phyloP scores from a whole-genome alignment of 2,888 invertebrate genomes.

The Bembecia ichneumoniformis region DNA sequence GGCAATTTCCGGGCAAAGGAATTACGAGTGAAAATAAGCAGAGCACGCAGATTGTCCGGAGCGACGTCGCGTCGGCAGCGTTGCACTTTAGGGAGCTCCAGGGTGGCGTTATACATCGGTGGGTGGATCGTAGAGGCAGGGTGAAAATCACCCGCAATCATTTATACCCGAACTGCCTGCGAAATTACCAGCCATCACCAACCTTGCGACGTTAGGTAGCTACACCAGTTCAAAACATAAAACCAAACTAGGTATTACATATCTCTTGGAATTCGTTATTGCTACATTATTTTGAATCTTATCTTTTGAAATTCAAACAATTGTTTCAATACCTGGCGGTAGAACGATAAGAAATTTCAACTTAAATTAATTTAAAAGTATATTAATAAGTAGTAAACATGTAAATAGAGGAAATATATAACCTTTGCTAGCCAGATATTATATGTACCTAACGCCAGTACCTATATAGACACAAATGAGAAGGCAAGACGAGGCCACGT shows the following conservation, averaged over 20 bases:
- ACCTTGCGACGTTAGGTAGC: constrained; percentile 24
- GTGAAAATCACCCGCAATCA: constrained; percentile 72
- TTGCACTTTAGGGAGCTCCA: constrained; percentile 53
- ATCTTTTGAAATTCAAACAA: too few species aligned
- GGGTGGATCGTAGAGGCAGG: constrained; percentile 43
- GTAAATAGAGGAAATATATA: too few species aligned
- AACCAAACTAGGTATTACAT: too few species aligned
- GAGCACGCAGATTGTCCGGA: constrained; percentile 71
- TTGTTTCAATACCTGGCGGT: too few species aligned
- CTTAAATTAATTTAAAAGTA: too few species aligned
- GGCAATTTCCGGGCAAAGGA: constrained; percentile 70
- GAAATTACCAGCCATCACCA: constrained; percentile 66
- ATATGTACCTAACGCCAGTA: neutral
- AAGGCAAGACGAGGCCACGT: constrained; percentile 43
- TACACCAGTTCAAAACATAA: too few species aligned
- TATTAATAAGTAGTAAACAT: too few species aligned
- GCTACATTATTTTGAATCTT: too few species aligned
- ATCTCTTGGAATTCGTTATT: too few species aligned
- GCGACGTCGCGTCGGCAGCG: constrained; percentile 64
- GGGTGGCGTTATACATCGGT: constrained; percentile 45
- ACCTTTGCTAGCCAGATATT: neutral
- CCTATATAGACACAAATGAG: neutral
- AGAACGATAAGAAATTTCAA: too few species aligned
- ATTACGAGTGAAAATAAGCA: constrained; percentile 71
- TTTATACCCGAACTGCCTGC: constrained; percentile 71